phyloP scores from a whole-genome alignment of 2,797 vertebrate genomes.

The Clarias pachynema region DNA sequence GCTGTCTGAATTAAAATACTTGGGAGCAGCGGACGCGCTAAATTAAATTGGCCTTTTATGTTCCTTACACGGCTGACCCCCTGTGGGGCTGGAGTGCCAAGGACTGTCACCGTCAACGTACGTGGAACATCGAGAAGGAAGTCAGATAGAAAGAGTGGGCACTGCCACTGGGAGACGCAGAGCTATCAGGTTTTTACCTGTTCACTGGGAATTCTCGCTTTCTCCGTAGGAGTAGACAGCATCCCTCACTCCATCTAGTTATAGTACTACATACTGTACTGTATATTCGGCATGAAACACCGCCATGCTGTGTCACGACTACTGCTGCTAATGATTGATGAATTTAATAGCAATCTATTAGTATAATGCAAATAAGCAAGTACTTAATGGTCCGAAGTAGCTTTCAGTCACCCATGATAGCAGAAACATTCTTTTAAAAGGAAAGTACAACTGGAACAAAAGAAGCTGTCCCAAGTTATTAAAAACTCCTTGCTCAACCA shows the following conservation, averaged over 20 bases:
- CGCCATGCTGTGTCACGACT: background rate
- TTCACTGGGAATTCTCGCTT: constrained; percentile 37
- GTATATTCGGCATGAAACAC: background rate
- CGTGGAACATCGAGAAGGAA: constrained; percentile 50
- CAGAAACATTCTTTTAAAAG: background rate
- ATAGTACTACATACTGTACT: background rate
- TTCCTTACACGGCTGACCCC: constrained; percentile 99
- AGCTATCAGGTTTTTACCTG: constrained; percentile 38
- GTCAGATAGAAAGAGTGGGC: constrained; percentile 60
- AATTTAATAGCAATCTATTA: background rate
- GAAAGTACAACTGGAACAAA: constrained; percentile 16
- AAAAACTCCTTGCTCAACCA: constrained; percentile 20
- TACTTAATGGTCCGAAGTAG: background rate
- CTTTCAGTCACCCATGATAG: background rate
- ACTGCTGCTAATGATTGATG: background rate
- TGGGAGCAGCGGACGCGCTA: constrained; percentile 97
- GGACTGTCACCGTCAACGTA: constrained; percentile 63
- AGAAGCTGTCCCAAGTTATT: constrained; percentile 37
- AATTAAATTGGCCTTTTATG: constrained; percentile 99
- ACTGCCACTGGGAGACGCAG: constrained; percentile 27
- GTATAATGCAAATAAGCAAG: background rate
- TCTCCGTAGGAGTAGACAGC: background rate
- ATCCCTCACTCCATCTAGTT: background rate
- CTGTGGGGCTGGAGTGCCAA: constrained; percentile 89
- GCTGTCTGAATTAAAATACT: constrained; percentile 99